phyloP scores from a whole-genome alignment of 2,888 invertebrate genomes.

The Acleris sparsana region DNA sequence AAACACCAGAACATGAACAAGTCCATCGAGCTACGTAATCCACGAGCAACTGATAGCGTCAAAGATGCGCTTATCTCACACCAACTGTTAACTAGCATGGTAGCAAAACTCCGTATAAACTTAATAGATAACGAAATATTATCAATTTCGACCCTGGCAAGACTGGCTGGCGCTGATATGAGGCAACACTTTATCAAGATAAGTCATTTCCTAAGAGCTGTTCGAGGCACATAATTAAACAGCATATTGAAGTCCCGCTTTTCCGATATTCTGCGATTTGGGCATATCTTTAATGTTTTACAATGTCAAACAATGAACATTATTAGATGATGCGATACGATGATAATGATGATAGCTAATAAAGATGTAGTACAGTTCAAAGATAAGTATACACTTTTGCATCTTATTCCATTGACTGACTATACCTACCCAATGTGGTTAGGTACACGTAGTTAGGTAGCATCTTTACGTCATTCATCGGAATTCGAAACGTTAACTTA shows the following conservation, averaged over 20 bases:
- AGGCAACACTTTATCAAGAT: conserved; percentile 36
- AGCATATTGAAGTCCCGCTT: not conserved
- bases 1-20: conserved; percentile 38
- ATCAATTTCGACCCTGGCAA: conserved; percentile 50
- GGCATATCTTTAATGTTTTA: too few relatives aligned
- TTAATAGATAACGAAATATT: conserved; percentile 61
- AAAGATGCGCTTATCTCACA: conserved; percentile 74
- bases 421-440: too few relatives aligned
- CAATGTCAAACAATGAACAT: too few relatives aligned
- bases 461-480: too few relatives aligned
- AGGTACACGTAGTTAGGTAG: too few relatives aligned
- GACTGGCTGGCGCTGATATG: conserved; percentile 39
- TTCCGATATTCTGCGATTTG: too few relatives aligned
- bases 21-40: conserved; percentile 77
- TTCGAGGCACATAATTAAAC: conserved; percentile 18
- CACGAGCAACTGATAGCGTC: conserved; percentile 74
- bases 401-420: too few relatives aligned
- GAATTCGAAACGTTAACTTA: too few relatives aligned
- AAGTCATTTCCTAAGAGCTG: conserved; percentile 9
- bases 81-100: conserved; percentile 63
- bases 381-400: too few relatives aligned
- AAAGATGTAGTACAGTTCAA: too few relatives aligned
- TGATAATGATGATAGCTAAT: too few relatives aligned
- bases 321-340: too few relatives aligned
- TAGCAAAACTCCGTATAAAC: conserved; percentile 74